phyloP scores from a whole-genome alignment of 2,797 vertebrate genomes.

The Thaleichthys pacificus region DNA sequence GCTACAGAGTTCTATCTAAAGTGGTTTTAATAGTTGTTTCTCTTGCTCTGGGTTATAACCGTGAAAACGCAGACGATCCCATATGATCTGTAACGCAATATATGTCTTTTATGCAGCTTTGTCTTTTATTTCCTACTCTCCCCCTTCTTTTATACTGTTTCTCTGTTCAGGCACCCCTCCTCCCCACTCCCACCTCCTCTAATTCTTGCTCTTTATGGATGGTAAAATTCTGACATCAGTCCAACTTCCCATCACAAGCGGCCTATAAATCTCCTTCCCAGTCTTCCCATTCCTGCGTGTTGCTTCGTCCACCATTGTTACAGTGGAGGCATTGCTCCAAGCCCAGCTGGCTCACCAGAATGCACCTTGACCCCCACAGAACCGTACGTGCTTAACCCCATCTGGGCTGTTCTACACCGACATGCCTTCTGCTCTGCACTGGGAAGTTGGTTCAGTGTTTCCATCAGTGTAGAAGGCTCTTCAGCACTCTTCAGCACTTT shows the following conservation, averaged over 20 bases:
- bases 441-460: background rate
- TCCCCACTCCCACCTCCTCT: constrained; percentile 7
- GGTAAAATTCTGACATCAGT: constrained; percentile 40
- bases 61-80: too few relatives aligned
- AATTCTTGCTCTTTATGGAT: constrained; percentile 28
- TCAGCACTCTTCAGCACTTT: background rate
- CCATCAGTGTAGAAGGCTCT: background rate
- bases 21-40: too few relatives aligned
- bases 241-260: constrained; percentile 39
- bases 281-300: constrained; percentile 28
- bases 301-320: constrained; percentile 35
- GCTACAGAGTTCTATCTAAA: too few relatives aligned
- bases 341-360: constrained; percentile 53
- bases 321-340: constrained; percentile 41
- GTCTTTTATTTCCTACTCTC: background rate
- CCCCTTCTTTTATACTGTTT: background rate
- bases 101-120: too few relatives aligned
- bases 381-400: constrained; percentile 30
- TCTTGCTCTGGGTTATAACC: too few relatives aligned
- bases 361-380: constrained; percentile 44
- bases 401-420: constrained; percentile 36
- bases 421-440: constrained; percentile 18
- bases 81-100: too few relatives aligned
- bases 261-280: constrained; percentile 40
- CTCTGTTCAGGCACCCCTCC: background rate